Conservation (phyloP, 2,113 vertebrate species). For the Xenus cinereus region DNA sequence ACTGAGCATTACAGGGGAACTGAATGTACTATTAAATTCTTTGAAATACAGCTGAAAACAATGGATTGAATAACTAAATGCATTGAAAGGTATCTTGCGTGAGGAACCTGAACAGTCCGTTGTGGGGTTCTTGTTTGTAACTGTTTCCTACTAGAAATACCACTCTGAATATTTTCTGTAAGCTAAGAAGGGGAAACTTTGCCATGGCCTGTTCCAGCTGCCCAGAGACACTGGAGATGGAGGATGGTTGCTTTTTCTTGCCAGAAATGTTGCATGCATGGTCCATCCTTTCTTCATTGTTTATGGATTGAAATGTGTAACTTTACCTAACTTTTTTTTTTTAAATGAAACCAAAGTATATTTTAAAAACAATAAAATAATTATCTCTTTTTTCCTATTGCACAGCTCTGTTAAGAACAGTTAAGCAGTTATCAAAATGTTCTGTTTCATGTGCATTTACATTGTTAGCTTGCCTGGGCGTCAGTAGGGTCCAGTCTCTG, state of each 20-base stretch:
- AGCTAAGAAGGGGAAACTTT: background rate
- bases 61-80: background rate
- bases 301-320: background rate
- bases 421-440: background rate
- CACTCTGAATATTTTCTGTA: background rate
- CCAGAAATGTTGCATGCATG: background rate
- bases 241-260: background rate
- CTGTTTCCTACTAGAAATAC: background rate
- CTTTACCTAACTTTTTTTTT: background rate
- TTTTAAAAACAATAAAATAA: background rate
- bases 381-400: background rate
- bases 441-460: background rate
- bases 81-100: background rate
- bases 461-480: background rate
- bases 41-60: slow-evolving; percentile 1
- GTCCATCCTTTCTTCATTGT: background rate
- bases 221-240: background rate
- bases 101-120: background rate
- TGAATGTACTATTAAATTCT: background rate
- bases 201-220: background rate
- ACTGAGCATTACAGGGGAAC: background rate
- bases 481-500: background rate
- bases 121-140: background rate
- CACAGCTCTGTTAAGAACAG: background rate
- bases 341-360: background rate